A percentile compares a stretch with the other conserved stretches of the same genome.
Conservation (phyloP, 2,113 vertebrate genomes). For the Psittacara wagleri region DNA sequence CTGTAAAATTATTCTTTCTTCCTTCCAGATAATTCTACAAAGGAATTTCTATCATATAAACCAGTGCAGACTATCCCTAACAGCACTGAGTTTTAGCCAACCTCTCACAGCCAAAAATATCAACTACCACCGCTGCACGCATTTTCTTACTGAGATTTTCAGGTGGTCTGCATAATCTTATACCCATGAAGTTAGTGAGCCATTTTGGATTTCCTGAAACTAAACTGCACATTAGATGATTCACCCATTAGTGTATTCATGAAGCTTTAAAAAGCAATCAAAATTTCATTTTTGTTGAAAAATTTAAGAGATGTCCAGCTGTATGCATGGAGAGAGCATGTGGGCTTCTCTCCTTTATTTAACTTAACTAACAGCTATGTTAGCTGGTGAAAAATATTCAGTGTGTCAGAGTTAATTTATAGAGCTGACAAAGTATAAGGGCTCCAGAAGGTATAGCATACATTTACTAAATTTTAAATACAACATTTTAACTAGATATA, state of each 20-base stretch:
- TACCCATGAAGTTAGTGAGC: slow-evolving; percentile 39
- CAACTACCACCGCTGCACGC: slow-evolving; percentile 61
- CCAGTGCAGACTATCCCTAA: slow-evolving; percentile 28
- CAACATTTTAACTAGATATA: slow-evolving; percentile 58
- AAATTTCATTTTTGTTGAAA: slow-evolving; percentile 56
- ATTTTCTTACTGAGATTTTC: slow-evolving; percentile 60
- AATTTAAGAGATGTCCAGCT: slow-evolving; percentile 64
- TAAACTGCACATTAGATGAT: slow-evolving; percentile 63
- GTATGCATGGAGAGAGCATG: slow-evolving; percentile 44
- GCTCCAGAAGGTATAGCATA: slow-evolving; percentile 66
- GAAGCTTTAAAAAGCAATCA: slow-evolving; percentile 64
- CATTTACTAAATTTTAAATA: slow-evolving; percentile 66
- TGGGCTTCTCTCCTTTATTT: slow-evolving; percentile 61
- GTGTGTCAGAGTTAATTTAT: slow-evolving; percentile 69
- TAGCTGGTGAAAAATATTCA: slow-evolving; percentile 67
- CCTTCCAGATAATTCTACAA: slow-evolving; percentile 46
- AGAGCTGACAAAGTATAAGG: slow-evolving; percentile 68
- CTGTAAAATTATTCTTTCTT: background rate
- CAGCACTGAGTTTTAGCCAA: slow-evolving; percentile 44
- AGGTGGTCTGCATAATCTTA: slow-evolving; percentile 62
- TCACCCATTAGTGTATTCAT: slow-evolving; percentile 66
- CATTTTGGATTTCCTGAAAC: slow-evolving; percentile 64
- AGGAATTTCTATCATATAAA: slow-evolving; percentile 13
- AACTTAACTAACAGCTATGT: slow-evolving; percentile 57
- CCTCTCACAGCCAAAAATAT: slow-evolving; percentile 60